phyloP scores from a whole-genome alignment of 2,113 vertebrate genomes.

The Columba livia region DNA sequence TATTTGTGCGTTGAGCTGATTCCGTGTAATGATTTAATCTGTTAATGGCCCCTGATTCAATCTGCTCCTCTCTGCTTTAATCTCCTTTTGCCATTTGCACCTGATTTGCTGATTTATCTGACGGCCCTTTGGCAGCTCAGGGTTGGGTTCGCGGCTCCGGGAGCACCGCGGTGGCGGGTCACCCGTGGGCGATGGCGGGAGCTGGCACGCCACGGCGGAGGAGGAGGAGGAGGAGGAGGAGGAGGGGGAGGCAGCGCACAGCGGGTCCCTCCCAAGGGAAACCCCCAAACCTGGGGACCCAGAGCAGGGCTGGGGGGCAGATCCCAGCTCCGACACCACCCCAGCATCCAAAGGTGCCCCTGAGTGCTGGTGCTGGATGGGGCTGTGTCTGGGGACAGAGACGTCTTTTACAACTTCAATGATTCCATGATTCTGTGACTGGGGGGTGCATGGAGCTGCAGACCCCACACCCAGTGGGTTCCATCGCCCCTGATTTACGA shows the following conservation, averaged over 20 bases:
- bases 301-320: fast-evolving
- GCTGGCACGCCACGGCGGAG: fast-evolving
- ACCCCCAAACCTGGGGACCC: not conserved
- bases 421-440: too few relatives aligned
- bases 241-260: not conserved
- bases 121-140: not conserved
- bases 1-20: constrained; percentile 44
- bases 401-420: too few relatives aligned
- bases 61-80: constrained; percentile 16
- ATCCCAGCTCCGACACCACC: too few relatives aligned
- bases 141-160: not conserved
- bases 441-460: not conserved
- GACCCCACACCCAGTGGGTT: not conserved
- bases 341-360: fast-evolving
- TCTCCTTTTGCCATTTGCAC: constrained; percentile 1
- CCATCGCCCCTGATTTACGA: constrained; percentile 51
- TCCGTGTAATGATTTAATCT: constrained; percentile 53
- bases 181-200: not conserved
- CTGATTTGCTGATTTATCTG: constrained; percentile 28
- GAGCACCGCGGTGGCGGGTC: fast-evolving
- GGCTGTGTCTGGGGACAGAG: fast-evolving
- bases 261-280: fast-evolving
- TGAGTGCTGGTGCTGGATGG: not conserved
- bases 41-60: constrained; percentile 48
- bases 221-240: not conserved